Evolutionary conservation across 2,113 vertebrate species (phyloP), one percentile per base, ranked within the genome.

Genomic region (Asarcornis scutulata): DNA sequence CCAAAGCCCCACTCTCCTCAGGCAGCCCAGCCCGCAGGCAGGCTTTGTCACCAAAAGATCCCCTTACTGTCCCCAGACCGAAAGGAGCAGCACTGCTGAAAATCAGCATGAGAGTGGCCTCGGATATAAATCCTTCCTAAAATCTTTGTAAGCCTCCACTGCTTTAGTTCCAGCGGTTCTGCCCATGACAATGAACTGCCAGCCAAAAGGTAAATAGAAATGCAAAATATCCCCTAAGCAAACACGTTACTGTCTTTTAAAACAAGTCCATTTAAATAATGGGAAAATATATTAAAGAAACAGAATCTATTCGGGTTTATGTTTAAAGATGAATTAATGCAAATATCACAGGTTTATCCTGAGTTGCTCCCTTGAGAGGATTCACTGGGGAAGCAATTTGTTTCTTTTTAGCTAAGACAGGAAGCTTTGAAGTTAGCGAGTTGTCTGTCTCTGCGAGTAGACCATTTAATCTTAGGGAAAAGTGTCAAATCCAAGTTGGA

Each of bases 301-400:
- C 17, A 20, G 67, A 84, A 90, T 95, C 83, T 97, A 83, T 88
- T 97, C 90, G 14, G 48, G 83, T 97, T 97, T 97, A 82, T 88
- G 72, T 95, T 96, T 97, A 94, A 96, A 96, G 94, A 96, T 67
- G 77, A 92, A 91, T 96, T 93, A 82, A 84, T 96, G 97, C 93
- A 90, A 88, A 83, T 91, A 95, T 97, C 92, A 90, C 94, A 96
- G 85, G 95, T 98, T 97, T 96, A 94, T 96, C 87, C 81, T 86
- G 50, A 5, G 1, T 79, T 89, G 31, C 16, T 97, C 97, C 94
- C 94, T 77, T 1, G 74, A 96, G 96, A 95, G 76, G 83, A 96
- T 82, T 97, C 95, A 91, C 94, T 95, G 60, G 97, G 95, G 97
- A 98, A 95, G 88, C 92, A 97, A 97, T 98, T 98, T 98, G 89